Conservation (phyloP, 2,888 invertebrate genomes). For the Pseudanteris insignis region DNA sequence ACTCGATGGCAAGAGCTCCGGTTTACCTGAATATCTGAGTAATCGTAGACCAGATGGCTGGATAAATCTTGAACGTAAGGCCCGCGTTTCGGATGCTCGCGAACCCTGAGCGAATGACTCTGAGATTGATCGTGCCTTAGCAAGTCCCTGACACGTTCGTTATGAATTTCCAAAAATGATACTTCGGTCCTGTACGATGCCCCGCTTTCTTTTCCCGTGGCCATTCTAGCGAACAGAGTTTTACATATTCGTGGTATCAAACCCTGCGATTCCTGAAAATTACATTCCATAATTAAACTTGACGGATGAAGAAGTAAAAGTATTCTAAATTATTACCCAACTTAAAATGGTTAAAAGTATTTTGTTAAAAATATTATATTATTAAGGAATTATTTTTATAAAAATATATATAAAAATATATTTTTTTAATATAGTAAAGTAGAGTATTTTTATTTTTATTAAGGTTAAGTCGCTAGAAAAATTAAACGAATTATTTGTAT, state of each 20-base stretch:
- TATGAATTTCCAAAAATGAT: slow-evolving; percentile 87
- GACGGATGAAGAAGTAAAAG: too few species aligned
- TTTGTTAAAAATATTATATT: too few species aligned
- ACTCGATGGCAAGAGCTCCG: too few species aligned
- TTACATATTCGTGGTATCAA: slow-evolving; percentile 88
- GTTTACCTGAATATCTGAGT: slow-evolving; percentile 82
- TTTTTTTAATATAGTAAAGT: too few species aligned
- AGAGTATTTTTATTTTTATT: too few species aligned
- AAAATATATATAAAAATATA: too few species aligned
- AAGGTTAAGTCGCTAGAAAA: too few species aligned
- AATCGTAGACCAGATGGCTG: slow-evolving; percentile 85
- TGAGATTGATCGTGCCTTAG: slow-evolving; percentile 70
- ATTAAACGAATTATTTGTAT: too few species aligned
- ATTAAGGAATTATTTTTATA: too few species aligned
- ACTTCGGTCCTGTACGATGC: slow-evolving; percentile 88
- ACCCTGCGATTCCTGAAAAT: slow-evolving; percentile 79
- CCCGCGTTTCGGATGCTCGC: slow-evolving; percentile 78
- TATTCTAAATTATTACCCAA: too few species aligned
- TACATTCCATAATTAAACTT: too few species aligned
- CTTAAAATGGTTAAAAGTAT: too few species aligned
- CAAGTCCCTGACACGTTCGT: slow-evolving; percentile 81
- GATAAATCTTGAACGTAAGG: slow-evolving; percentile 83
- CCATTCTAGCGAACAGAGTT: slow-evolving; percentile 83
- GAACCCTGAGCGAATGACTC: slow-evolving; percentile 78
- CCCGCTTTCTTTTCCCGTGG: slow-evolving; percentile 81